phyloP scores from a whole-genome alignment of 1,140 invertebrate genomes.

The Drosophila virilis region DNA sequence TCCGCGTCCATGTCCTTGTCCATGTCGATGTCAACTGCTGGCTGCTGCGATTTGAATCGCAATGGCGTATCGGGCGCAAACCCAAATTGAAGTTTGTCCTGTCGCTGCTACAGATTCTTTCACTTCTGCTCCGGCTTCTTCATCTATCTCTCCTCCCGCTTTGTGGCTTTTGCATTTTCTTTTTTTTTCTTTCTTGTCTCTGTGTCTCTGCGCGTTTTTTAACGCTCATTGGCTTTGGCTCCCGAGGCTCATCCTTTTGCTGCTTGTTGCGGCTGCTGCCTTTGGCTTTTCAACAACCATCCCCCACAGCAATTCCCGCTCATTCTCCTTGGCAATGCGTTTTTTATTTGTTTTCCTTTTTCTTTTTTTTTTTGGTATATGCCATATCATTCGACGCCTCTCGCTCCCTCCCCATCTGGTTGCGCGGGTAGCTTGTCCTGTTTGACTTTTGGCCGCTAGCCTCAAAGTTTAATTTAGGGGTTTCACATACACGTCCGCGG shows the following conservation, averaged over 20 bases:
- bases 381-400: slow-evolving; percentile 9
- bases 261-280: slow-evolving; percentile 63
- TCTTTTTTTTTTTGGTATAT: slow-evolving; percentile 41
- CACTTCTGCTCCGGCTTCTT: not conserved
- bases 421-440: slow-evolving; percentile 29
- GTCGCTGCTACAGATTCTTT: slow-evolving; percentile 33
- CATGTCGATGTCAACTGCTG: slow-evolving; percentile 47
- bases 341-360: slow-evolving; percentile 10
- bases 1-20: slow-evolving; percentile 34
- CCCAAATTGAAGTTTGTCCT: slow-evolving; percentile 75
- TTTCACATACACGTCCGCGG: slow-evolving; percentile 57
- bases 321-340: slow-evolving; percentile 7
- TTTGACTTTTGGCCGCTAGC: slow-evolving; percentile 43
- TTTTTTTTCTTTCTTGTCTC: slow-evolving; percentile 17
- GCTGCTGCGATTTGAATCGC: slow-evolving; percentile 76
- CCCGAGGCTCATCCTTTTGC: slow-evolving; percentile 35
- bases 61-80: slow-evolving; percentile 59
- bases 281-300: slow-evolving; percentile 55
- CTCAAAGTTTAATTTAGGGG: slow-evolving; percentile 69
- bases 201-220: slow-evolving; percentile 52
- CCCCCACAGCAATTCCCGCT: not conserved
- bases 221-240: slow-evolving; percentile 65
- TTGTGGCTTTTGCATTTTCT: slow-evolving; percentile 16
- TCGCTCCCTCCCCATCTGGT: slow-evolving; percentile 31
- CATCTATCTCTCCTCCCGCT: not conserved